Evolutionary conservation across 2,113 vertebrate species (phyloP).

Genomic region (Shinisaurus crocodilurus): DNA sequence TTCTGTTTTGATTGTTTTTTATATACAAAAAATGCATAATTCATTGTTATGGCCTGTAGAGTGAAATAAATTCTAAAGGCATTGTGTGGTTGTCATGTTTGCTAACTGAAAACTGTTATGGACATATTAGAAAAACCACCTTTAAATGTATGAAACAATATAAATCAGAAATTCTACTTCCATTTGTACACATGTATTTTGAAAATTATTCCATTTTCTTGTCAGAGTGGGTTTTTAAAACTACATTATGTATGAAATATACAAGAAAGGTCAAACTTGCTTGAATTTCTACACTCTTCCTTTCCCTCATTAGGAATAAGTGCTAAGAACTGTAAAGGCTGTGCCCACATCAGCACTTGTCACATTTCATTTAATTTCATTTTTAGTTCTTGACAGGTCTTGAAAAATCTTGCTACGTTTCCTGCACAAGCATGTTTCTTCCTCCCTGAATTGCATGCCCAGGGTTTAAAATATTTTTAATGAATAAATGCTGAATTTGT

Average conservation of each 20-base stretch:
- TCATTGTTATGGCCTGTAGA: background rate
- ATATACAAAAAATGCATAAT: background rate
- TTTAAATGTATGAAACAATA: background rate
- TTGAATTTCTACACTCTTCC: background rate
- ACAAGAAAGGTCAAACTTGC: background rate
- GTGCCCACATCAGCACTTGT: background rate
- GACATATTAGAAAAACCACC: background rate
- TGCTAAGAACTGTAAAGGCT: background rate
- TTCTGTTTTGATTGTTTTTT: too few relatives aligned
- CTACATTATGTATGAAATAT: background rate
- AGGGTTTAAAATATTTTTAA: background rate
- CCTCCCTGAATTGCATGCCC: background rate
- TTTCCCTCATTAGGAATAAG: background rate
- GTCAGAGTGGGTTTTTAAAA: background rate
- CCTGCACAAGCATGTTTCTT: background rate
- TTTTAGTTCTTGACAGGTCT: background rate
- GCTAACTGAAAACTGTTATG: conserved; percentile 4
- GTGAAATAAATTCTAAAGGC: background rate
- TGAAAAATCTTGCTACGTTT: background rate
- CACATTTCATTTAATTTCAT: background rate
- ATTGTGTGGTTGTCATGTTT: background rate
- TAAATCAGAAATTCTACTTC: conserved; percentile 29
- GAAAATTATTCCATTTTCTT: conserved; percentile 42
- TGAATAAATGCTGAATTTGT: background rate
- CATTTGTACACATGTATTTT: conserved; percentile 11